phyloP scores from a whole-genome alignment of 2,888 invertebrate species.

The Polyploca ridens region DNA sequence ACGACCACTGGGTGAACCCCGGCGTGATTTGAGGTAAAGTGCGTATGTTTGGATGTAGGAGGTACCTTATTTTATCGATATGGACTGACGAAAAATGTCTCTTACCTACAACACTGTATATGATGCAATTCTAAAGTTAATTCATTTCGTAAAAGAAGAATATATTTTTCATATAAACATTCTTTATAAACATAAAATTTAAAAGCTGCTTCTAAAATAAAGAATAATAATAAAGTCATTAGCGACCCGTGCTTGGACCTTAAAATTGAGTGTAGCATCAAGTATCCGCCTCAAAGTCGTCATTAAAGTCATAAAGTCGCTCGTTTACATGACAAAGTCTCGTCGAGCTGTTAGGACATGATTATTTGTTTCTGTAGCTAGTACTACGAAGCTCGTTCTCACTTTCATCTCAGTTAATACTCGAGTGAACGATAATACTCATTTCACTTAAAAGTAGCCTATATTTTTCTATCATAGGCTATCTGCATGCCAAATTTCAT shows the following conservation, averaged over 20 bases:
- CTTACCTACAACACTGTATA: no score
- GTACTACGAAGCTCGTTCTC: slow-evolving; percentile 35
- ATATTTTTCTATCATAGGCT: no score
- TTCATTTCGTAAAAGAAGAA: no score
- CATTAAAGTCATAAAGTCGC: slow-evolving; percentile 51
- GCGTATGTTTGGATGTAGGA: no score
- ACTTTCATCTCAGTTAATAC: slow-evolving; percentile 14
- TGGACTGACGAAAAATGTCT: no score
- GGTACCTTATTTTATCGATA: no score
- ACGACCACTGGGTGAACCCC: no score
- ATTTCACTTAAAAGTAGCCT: no score
- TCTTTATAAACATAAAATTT: background rate
- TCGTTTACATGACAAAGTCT: slow-evolving; percentile 76
- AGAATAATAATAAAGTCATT: slow-evolving; percentile 9
- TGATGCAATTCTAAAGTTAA: no score
- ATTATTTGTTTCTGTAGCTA: slow-evolving; percentile 49
- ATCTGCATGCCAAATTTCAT: no score
- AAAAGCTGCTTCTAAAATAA: slow-evolving; percentile 3
- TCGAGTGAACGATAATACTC: slow-evolving; percentile 16
- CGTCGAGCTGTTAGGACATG: slow-evolving; percentile 56
- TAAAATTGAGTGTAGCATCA: slow-evolving; percentile 37
- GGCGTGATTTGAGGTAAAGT: no score
- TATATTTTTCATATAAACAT: no score
- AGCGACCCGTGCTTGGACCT: slow-evolving; percentile 33
- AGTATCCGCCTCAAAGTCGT: slow-evolving; percentile 17